These are phyloP conservation scores for Eublepharis macularius DNA, from an alignment of 2,113 vertebrate species.

Conservation along the genomic window DNA sequence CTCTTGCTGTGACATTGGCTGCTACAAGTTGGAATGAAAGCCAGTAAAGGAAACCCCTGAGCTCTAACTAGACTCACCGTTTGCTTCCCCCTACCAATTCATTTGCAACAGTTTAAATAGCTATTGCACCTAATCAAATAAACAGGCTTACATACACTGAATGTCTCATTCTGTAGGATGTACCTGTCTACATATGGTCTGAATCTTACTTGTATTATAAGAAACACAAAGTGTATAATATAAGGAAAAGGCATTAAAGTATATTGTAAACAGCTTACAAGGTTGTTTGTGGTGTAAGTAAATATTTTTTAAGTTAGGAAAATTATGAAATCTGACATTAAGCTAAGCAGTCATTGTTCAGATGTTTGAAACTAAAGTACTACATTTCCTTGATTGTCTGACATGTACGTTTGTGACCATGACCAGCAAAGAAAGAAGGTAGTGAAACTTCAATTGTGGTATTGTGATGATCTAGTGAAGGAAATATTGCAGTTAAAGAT, in stretches of 20 bases:
- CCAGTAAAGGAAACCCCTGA: too few relatives aligned
- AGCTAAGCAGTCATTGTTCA: constrained; percentile 16
- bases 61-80: too few relatives aligned
- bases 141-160: neutral
- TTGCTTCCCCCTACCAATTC: neutral
- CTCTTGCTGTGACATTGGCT: too few relatives aligned
- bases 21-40: too few relatives aligned
- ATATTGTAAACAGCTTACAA: neutral
- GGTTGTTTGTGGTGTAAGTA: neutral
- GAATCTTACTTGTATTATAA: neutral
- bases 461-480: neutral
- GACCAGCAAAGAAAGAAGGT: rapidly evolving
- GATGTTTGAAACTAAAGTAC: constrained; percentile 21
- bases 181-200: neutral
- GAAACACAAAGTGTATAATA: neutral
- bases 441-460: neutral
- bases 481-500: constrained; percentile 6
- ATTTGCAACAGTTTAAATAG: neutral
- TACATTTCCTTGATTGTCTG: constrained; percentile 16
- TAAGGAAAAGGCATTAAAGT: neutral
- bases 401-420: constrained; percentile 24
- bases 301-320: neutral
- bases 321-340: constrained; percentile 5
- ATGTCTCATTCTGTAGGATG: too few relatives aligned
- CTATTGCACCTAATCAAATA: neutral